Conservation (phyloP, 2,888 invertebrate genomes). For the Agrochola circellaris region DNA sequence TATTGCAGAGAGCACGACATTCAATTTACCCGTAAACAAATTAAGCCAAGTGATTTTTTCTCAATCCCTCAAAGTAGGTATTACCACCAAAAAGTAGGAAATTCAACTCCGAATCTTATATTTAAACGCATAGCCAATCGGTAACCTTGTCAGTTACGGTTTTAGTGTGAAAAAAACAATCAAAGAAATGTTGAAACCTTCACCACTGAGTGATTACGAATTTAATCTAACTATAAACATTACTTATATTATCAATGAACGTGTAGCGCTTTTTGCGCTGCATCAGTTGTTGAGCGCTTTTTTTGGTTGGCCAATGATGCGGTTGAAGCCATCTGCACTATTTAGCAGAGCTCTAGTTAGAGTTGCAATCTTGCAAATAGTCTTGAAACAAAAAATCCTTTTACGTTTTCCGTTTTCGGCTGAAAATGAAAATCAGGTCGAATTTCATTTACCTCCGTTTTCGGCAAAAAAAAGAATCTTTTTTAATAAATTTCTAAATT, state of each 20-base stretch:
- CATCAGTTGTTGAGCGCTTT: constrained; percentile 1
- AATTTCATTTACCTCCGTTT: background rate
- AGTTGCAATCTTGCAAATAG: background rate
- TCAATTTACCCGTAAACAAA: too few relatives aligned
- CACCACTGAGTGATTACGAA: constrained; percentile 72
- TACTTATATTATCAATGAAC: constrained; percentile 48
- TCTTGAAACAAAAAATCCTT: too few relatives aligned
- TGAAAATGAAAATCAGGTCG: background rate
- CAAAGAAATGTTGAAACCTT: constrained; percentile 78
- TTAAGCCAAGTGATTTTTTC: background rate
- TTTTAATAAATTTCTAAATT: too few relatives aligned
- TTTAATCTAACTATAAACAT: constrained; percentile 60
- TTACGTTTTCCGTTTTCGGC: background rate
- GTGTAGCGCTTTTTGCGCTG: constrained; percentile 25
- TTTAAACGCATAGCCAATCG: constrained; percentile 74
- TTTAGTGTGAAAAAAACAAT: constrained; percentile 68
- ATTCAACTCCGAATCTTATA: constrained; percentile 54
- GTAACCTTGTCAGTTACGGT: constrained; percentile 77
- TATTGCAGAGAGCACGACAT: too few relatives aligned
- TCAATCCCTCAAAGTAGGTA: background rate
- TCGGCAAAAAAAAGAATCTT: background rate
- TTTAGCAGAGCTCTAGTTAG: background rate
- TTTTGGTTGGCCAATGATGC: background rate
- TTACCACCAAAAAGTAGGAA: constrained; percentile 42
- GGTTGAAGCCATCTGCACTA: background rate